These are phyloP conservation scores for Parazoanthus darwini DNA, from an alignment of 92 coral and sea anemone genomes.

Conservation along the genomic window DNA sequence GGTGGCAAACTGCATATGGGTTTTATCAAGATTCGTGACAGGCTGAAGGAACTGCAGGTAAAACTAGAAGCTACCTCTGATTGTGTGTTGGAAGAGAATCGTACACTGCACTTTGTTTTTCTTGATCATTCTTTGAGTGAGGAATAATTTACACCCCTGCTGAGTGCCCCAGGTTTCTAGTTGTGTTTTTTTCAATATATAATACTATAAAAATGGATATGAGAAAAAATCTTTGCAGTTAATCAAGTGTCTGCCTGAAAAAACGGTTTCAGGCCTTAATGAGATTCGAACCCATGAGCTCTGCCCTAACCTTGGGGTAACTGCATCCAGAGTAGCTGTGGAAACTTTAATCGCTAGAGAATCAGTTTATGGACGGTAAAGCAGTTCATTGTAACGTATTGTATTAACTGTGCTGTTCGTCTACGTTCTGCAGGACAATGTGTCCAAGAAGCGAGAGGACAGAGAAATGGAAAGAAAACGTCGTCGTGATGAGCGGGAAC, in stretches of 20 bases:
- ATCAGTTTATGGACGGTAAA: not conserved
- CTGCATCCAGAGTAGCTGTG: not conserved
- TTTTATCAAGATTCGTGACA: conserved; percentile 92
- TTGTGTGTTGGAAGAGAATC: too few species aligned
- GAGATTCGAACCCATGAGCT: not conserved
- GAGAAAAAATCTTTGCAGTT: too few species aligned
- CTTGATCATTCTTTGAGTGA: too few species aligned
- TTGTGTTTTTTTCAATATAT: too few species aligned
- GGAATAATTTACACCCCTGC: not conserved
- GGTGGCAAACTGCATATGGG: conserved; percentile 99
- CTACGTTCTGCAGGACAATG: conserved; percentile 62
- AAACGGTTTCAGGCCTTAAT: too few species aligned
- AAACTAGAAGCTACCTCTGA: not conserved
- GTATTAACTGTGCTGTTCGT: not conserved
- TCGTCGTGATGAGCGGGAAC: conserved; percentile 91
- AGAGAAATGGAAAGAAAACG: conserved; percentile 85
- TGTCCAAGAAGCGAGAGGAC: conserved; percentile 85
- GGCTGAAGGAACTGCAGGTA: conserved; percentile 89
- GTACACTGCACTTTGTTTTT: not conserved
- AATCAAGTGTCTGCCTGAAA: too few species aligned
- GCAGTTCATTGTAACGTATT: not conserved
- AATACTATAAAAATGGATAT: too few species aligned
- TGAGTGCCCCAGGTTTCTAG: not conserved
- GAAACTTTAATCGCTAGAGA: not conserved
- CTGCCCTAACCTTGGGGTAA: too few species aligned